A percentile compares a stretch with the other conserved stretches of the same genome.
Evolutionary conservation across 2,888 invertebrate genomes (phyloP).

Genomic region (Cosmopolites sordidus): DNA sequence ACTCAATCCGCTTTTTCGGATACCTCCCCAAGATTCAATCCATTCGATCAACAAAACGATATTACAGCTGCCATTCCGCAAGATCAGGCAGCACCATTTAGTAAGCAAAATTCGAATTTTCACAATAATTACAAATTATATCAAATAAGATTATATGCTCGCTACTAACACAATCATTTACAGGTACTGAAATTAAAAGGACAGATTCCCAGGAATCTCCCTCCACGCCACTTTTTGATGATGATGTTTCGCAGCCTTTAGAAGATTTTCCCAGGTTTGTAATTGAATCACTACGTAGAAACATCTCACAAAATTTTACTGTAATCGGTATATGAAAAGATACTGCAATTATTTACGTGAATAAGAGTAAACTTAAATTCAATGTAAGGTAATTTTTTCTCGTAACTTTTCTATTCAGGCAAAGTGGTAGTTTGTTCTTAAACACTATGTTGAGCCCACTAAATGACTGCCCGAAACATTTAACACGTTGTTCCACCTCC

Average conservation of each 20-base stretch:
- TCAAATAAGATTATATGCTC: not conserved
- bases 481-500: too few relatives aligned
- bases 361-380: too few relatives aligned
- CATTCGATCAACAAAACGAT: constrained; percentile 58
- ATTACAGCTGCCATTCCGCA: constrained; percentile 46
- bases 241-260: constrained; percentile 86
- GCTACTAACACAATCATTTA: not conserved
- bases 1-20: constrained; percentile 53
- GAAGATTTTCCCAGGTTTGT: constrained; percentile 80
- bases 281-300: too few relatives aligned
- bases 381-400: too few relatives aligned
- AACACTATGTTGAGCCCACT: too few relatives aligned
- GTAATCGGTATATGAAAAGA: too few relatives aligned
- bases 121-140: not conserved
- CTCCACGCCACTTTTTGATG: constrained; percentile 90
- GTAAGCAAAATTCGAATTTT: constrained; percentile 30
- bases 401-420: too few relatives aligned
- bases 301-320: too few relatives aligned
- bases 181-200: constrained; percentile 38
- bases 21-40: constrained; percentile 68
- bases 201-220: constrained; percentile 73
- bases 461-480: too few relatives aligned
- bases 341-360: too few relatives aligned
- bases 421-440: too few relatives aligned
- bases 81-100: constrained; percentile 43